Conservation (phyloP, 2,113 vertebrate species). For the Sciurus niger region DNA sequence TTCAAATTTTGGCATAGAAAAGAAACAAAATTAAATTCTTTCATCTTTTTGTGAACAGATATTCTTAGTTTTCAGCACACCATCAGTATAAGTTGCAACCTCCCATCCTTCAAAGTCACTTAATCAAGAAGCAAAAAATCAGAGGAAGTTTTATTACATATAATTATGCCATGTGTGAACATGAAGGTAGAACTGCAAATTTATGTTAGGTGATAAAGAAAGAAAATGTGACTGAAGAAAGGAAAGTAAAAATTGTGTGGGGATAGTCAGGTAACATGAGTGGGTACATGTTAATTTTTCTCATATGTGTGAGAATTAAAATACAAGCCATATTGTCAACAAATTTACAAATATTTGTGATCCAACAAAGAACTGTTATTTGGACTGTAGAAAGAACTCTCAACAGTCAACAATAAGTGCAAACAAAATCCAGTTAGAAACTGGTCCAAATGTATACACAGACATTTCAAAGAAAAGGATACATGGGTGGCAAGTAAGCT, state of each 20-base stretch:
- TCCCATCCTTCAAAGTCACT: neutral
- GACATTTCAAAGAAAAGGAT: neutral
- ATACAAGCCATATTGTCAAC: neutral
- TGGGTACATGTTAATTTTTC: neutral
- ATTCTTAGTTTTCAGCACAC: conserved; percentile 8
- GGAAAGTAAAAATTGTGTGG: conserved; percentile 19
- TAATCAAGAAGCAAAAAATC: neutral
- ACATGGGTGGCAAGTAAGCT: neutral
- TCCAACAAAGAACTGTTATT: neutral
- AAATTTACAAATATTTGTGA: conserved; percentile 33
- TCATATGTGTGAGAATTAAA: neutral
- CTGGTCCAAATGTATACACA: neutral
- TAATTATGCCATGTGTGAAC: neutral
- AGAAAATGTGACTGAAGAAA: neutral
- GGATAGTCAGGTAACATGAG: neutral
- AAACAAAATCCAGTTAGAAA: conserved; percentile 6
- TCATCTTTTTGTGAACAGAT: conserved; percentile 5
- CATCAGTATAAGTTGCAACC: neutral
- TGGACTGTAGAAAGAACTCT: neutral
- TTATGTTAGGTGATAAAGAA: conserved; percentile 41
- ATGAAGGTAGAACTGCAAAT: neutral
- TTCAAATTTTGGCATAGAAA: conserved; percentile 28
- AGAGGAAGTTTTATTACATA: conserved; percentile 43
- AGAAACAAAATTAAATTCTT: conserved; percentile 32
- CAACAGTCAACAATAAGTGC: neutral